Percentiles rank a stretch among this genome's conserved stretches.
phyloP scores from a whole-genome alignment of 53 echinoderm and acorn worm genomes.

The Mesocentrotus franciscanus region DNA sequence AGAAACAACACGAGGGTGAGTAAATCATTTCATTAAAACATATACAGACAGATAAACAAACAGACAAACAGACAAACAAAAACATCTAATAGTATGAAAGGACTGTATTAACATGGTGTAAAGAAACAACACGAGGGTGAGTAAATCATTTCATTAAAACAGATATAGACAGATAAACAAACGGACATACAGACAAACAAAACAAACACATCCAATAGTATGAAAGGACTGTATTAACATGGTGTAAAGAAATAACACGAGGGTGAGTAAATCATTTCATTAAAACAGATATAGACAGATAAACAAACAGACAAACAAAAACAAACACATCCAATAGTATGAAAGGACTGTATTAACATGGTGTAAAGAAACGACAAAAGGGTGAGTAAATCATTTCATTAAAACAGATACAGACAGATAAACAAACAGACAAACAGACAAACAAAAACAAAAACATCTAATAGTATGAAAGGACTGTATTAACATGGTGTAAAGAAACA shows the following conservation, averaged over 20 bases:
- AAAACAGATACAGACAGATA: not conserved
- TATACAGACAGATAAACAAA: not conserved
- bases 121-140: conserved; percentile 92
- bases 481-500: conserved; percentile 87
- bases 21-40: not conserved
- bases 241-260: not conserved
- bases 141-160: not conserved
- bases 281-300: too few species aligned
- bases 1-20: conserved; percentile 97
- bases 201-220: not conserved
- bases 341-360: conserved; percentile 96
- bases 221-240: not conserved
- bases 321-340: not conserved
- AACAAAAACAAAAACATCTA: conserved; percentile 71
- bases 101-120: conserved; percentile 89
- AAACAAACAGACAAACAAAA: too few species aligned
- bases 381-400: conserved; percentile 71
- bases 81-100: conserved; percentile 81
- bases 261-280: not conserved
- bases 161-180: not conserved
- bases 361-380: conserved; percentile 93
- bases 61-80: conserved; percentile 54
- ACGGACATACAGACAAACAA: not conserved
- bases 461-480: conserved; percentile 84
- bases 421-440: conserved; percentile 40